These are phyloP conservation scores for Virgularia gustaviana DNA, from an alignment of 92 coral and sea anemone species.

Conservation along the genomic window DNA sequence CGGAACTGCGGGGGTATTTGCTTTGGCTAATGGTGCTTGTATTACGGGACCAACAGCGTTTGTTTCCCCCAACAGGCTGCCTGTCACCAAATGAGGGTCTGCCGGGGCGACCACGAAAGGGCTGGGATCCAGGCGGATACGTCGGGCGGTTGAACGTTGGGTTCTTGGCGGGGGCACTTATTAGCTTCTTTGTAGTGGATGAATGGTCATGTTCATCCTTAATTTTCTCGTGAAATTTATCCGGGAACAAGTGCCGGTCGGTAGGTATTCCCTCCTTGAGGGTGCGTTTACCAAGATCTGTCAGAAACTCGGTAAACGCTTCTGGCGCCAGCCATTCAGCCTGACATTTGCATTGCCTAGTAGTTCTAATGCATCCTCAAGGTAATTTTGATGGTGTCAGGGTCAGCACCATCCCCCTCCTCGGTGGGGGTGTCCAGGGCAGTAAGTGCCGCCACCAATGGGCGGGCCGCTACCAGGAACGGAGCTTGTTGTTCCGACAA, in stretches of 20 bases:
- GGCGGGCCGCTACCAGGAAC: conserved; percentile 48
- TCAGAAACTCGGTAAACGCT: conserved; percentile 48
- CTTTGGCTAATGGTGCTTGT: neutral
- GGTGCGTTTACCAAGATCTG: conserved; percentile 44
- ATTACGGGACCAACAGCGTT: neutral
- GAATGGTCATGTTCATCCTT: conserved; percentile 57
- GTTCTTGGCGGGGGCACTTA: conserved; percentile 42
- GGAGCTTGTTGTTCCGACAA: conserved; percentile 53
- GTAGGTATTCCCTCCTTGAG: conserved; percentile 49
- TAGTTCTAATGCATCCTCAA: conserved; percentile 55
- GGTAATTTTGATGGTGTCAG: conserved; percentile 22
- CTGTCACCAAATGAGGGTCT: no score
- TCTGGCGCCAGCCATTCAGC: conserved; percentile 59
- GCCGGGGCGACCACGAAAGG: conserved; percentile 56
- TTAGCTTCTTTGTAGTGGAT: conserved; percentile 42
- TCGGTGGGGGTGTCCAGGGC: conserved; percentile 41
- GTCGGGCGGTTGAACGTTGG: neutral
- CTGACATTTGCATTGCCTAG: conserved; percentile 51
- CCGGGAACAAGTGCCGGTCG: conserved; percentile 54
- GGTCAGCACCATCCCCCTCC: conserved; percentile 16
- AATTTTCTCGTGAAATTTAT: conserved; percentile 55
- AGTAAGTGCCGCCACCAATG: conserved; percentile 47
- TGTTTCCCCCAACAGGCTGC: no score
- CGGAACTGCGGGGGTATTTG: neutral
- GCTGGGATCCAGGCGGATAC: conserved; percentile 28